Evolutionary conservation across 1,140 invertebrate genomes (phyloP).

Genomic region (Drosophila bipectinata): DNA sequence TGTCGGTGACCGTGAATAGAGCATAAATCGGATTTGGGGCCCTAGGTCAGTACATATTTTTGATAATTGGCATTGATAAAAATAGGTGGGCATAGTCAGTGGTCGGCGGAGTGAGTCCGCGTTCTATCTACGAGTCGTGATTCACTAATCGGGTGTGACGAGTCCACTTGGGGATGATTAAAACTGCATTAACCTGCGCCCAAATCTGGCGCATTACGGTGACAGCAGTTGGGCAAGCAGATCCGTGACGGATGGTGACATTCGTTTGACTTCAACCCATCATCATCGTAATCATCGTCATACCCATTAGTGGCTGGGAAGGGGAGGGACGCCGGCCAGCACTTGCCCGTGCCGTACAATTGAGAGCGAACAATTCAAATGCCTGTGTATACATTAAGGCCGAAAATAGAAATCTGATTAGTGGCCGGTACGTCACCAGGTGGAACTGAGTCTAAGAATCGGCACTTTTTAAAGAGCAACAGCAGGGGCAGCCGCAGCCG

Average conservation of each 20-base stretch:
- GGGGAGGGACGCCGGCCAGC: slow-evolving; percentile 12
- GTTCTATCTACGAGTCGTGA: slow-evolving; percentile 37
- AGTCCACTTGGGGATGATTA: slow-evolving; percentile 53
- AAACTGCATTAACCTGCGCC: slow-evolving; percentile 60
- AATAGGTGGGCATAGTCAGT: slow-evolving; percentile 39
- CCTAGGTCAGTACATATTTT: slow-evolving; percentile 49
- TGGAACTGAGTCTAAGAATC: slow-evolving; percentile 35
- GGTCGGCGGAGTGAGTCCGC: slow-evolving; percentile 1
- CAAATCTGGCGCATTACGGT: slow-evolving; percentile 58
- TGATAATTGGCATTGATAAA: slow-evolving; percentile 59
- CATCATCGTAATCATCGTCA: slow-evolving; percentile 18
- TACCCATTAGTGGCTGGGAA: slow-evolving; percentile 3
- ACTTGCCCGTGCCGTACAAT: slow-evolving; percentile 53
- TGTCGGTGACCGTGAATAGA: slow-evolving; percentile 54
- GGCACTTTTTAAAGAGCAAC: slow-evolving; percentile 16
- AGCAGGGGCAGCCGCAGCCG: slow-evolving; percentile 10
- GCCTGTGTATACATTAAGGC: slow-evolving; percentile 64
- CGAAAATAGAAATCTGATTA: slow-evolving; percentile 78
- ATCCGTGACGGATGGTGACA: slow-evolving; percentile 12
- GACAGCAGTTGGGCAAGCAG: slow-evolving; percentile 48
- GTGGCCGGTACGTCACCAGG: slow-evolving; percentile 76
- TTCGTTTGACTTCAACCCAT: slow-evolving; percentile 48
- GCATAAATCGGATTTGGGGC: slow-evolving; percentile 37
- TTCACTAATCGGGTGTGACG: slow-evolving; percentile 70
- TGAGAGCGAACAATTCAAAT: slow-evolving; percentile 65